A percentile compares a stretch with the other conserved stretches of the same genome.
phyloP scores from a whole-genome alignment of 2,113 vertebrate genomes.

The Sprattus sprattus region DNA sequence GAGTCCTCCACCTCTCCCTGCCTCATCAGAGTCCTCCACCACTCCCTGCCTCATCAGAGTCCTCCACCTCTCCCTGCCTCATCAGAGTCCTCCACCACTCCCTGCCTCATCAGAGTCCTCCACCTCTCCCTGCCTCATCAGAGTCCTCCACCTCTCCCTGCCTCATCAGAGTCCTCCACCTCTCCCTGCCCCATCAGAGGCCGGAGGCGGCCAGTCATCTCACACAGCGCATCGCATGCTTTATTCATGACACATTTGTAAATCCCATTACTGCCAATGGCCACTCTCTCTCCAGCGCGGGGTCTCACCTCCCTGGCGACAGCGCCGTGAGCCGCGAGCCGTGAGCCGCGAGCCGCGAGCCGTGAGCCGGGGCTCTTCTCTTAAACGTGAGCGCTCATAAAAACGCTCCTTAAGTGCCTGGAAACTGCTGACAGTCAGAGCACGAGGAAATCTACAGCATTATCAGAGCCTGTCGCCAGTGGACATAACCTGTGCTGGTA shows the following conservation, averaged over 20 bases:
- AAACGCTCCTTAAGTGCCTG: neutral
- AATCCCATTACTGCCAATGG: neutral
- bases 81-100: too few species aligned
- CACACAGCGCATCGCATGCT: neutral
- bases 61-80: neutral
- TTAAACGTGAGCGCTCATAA: neutral
- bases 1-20: neutral
- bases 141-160: neutral
- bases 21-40: too few species aligned
- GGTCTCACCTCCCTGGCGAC: neutral
- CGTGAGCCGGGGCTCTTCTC: neutral
- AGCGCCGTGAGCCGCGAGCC: neutral
- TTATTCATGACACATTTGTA: constrained; percentile 5
- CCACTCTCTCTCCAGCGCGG: neutral
- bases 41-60: too few species aligned
- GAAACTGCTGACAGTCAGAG: neutral
- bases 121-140: neutral
- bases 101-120: too few species aligned
- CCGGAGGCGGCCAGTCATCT: constrained; percentile 1
- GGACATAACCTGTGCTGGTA: neutral
- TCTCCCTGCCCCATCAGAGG: neutral
- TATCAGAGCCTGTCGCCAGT: neutral
- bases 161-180: neutral
- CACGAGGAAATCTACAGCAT: neutral
- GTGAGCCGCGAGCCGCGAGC: neutral